phyloP scores from a whole-genome alignment of 2,113 vertebrate species.

The Halcyon senegalensis region DNA sequence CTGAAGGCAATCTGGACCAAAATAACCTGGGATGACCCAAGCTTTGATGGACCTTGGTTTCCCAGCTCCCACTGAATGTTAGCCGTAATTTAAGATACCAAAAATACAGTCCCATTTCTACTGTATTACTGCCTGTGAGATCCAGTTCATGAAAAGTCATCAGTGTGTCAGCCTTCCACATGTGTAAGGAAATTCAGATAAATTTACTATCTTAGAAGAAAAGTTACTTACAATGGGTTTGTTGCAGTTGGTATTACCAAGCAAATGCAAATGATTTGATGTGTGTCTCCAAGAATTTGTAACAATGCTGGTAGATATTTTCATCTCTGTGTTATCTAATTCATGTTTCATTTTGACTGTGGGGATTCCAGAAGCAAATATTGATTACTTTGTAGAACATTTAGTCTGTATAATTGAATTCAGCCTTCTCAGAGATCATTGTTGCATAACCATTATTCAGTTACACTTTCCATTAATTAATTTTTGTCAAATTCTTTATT shows the following conservation, averaged over 20 bases:
- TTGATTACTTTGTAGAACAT: not conserved
- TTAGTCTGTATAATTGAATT: constrained; percentile 16
- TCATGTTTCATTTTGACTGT: not conserved
- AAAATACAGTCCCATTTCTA: not conserved
- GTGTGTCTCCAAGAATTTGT: not conserved
- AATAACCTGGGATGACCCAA: not conserved
- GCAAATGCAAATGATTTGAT: not conserved
- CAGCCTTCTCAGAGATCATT: constrained; percentile 1
- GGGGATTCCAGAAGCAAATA: constrained; percentile 18
- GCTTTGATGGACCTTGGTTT: not conserved
- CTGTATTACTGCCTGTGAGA: not conserved
- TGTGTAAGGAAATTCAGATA: not conserved
- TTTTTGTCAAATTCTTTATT: constrained; percentile 15
- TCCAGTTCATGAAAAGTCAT: not conserved
- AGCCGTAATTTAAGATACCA: not conserved
- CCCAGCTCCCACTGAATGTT: accelerated
- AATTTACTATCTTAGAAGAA: not conserved
- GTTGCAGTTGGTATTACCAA: not conserved
- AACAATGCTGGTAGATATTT: not conserved
- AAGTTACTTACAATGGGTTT: not conserved
- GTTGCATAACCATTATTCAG: constrained; percentile 2
- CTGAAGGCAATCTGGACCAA: not conserved
- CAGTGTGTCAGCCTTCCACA: accelerated
- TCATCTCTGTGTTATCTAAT: not conserved
- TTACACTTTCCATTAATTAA: constrained; percentile 31